These are phyloP conservation scores for Elephas maximus DNA, from an alignment of 2,113 vertebrate genomes.

Conservation along the genomic window DNA sequence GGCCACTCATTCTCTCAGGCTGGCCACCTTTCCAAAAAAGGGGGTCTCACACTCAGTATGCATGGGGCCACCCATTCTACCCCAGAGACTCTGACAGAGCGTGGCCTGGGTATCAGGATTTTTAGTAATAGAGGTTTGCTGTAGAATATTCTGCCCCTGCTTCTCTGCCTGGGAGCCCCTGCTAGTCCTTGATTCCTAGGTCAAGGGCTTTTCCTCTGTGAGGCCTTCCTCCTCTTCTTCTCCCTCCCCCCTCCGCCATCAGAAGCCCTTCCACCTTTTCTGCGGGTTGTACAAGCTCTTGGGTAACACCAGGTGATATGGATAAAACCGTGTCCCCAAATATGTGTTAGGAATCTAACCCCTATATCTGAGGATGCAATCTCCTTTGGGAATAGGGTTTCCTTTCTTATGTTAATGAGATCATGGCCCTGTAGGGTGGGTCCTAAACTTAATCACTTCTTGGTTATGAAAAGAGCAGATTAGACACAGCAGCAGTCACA, in stretches of 20 bases:
- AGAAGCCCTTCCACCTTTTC: fast-evolving
- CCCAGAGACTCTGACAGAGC: fast-evolving
- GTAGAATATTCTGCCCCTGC: too few relatives aligned
- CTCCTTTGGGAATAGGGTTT: neutral
- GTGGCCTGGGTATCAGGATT: too few relatives aligned
- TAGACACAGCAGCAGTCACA: neutral
- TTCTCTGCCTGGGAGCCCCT: neutral
- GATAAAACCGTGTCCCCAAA: neutral
- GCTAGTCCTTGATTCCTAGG: neutral
- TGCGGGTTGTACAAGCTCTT: neutral
- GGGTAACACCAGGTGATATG: neutral
- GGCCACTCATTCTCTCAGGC: neutral
- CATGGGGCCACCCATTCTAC: fast-evolving
- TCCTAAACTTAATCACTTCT: neutral
- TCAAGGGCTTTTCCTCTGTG: fast-evolving
- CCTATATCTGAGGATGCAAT: neutral
- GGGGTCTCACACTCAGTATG: fast-evolving
- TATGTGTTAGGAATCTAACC: neutral
- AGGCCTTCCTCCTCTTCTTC: too few relatives aligned
- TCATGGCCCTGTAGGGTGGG: neutral
- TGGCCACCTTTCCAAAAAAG: neutral
- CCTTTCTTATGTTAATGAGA: neutral
- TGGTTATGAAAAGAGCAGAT: neutral
- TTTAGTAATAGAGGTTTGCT: fast-evolving
- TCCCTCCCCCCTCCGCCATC: too few relatives aligned